phyloP scores from a whole-genome alignment of 2,797 vertebrate genomes.

The Cossypha dichroa region DNA sequence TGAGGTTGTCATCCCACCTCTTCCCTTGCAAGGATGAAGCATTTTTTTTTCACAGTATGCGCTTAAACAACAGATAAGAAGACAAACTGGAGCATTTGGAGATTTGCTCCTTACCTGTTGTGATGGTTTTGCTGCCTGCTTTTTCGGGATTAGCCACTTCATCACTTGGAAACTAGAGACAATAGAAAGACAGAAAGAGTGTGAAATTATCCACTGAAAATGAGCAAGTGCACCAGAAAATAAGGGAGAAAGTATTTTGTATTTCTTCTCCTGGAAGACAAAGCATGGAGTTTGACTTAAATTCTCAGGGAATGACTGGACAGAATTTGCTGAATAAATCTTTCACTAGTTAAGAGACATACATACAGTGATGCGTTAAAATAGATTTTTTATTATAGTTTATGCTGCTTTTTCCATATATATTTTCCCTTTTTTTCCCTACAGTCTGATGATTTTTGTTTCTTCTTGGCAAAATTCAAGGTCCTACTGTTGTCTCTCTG shows the following conservation, averaged over 20 bases:
- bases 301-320: neutral
- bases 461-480: neutral
- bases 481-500: neutral
- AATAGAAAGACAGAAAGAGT: neutral
- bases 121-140: neutral
- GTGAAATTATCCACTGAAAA: neutral
- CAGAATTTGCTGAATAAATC: neutral
- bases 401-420: neutral
- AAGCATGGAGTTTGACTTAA: neutral
- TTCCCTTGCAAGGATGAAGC: neutral
- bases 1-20: fast-evolving
- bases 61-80: neutral
- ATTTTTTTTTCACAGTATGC: neutral
- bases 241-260: neutral
- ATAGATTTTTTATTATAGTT: neutral
- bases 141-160: neutral
- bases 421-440: neutral
- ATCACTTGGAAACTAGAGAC: neutral
- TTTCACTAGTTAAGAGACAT: neutral
- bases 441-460: neutral
- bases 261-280: neutral
- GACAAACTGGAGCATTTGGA: neutral
- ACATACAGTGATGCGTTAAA: neutral
- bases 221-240: neutral
- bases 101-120: neutral